Evolutionary conservation across 2,113 vertebrate species (phyloP).

Genomic region (Carassius auratus): DNA sequence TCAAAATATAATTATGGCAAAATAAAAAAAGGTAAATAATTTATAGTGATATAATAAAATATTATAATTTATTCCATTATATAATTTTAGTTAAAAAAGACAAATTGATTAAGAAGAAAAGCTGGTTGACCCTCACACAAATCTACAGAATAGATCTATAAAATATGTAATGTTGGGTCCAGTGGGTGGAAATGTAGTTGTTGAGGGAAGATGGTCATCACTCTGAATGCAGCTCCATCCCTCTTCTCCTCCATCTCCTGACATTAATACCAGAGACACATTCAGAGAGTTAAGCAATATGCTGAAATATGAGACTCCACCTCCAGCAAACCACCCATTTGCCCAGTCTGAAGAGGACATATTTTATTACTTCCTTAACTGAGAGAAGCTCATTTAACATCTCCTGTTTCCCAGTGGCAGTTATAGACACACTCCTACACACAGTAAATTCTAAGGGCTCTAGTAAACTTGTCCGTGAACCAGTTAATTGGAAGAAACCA

Average conservation of each 20-base stretch:
- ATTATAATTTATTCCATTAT: too few relatives aligned
- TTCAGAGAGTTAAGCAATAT: background rate
- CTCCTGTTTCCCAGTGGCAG: constrained; percentile 5
- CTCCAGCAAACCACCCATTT: constrained; percentile 12
- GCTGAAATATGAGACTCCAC: constrained; percentile 15
- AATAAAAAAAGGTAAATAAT: background rate
- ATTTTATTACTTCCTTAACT: constrained; percentile 40
- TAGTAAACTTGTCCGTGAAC: constrained; percentile 34
- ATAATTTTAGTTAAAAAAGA: too few relatives aligned
- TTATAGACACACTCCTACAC: background rate
- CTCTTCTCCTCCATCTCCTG: background rate
- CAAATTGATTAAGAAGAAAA: too few relatives aligned
- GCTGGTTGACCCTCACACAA: background rate
- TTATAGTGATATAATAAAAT: background rate
- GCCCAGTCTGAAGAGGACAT: background rate
- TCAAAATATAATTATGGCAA: background rate
- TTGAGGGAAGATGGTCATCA: background rate
- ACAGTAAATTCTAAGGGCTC: constrained; percentile 34
- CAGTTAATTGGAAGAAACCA: constrained; percentile 31
- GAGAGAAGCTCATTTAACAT: constrained; percentile 31
- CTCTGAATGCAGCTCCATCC: background rate
- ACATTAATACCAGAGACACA: constrained; percentile 17
- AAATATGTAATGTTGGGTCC: background rate
- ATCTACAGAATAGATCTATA: background rate
- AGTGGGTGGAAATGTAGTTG: background rate